phyloP scores from a whole-genome alignment of 2,888 invertebrate genomes.

The Chrysomela aeneicollis region DNA sequence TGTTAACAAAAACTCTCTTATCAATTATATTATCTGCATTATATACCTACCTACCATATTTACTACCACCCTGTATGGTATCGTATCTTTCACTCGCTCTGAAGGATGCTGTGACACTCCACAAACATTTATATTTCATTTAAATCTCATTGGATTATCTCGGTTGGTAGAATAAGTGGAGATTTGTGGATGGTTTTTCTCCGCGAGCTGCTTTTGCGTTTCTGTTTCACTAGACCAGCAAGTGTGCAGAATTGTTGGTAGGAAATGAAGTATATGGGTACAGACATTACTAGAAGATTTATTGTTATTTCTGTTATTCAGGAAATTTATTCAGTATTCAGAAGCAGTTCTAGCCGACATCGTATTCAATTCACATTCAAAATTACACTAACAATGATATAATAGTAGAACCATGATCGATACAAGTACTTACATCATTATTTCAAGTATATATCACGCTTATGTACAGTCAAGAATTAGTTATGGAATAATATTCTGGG shows the following conservation, averaged over 20 bases:
- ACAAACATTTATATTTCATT: constrained; percentile 55
- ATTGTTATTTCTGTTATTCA: constrained; percentile 6
- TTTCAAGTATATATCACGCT: no score
- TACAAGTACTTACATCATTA: no score
- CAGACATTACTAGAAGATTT: constrained; percentile 3
- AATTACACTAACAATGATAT: background rate
- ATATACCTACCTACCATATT: no score
- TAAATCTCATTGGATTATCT: constrained; percentile 54
- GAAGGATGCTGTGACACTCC: constrained; percentile 44
- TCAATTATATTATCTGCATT: no score
- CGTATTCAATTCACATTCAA: background rate
- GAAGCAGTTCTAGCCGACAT: background rate
- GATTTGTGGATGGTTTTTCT: constrained; percentile 51
- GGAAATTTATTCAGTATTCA: background rate
- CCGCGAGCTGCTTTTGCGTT: constrained; percentile 39
- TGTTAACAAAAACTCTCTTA: no score
- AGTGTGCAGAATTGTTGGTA: constrained; percentile 30
- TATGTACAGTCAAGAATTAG: no score
- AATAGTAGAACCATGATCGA: no score
- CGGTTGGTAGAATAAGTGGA: constrained; percentile 50
- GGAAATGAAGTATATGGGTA: constrained; percentile 16
- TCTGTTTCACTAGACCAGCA: constrained; percentile 24
- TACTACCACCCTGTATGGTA: background rate
- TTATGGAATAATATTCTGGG: no score
- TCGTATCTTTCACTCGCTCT: constrained; percentile 23